These are phyloP conservation scores for Formica aserva DNA, from an alignment of 2,888 invertebrate genomes.

Conservation along the genomic window DNA sequence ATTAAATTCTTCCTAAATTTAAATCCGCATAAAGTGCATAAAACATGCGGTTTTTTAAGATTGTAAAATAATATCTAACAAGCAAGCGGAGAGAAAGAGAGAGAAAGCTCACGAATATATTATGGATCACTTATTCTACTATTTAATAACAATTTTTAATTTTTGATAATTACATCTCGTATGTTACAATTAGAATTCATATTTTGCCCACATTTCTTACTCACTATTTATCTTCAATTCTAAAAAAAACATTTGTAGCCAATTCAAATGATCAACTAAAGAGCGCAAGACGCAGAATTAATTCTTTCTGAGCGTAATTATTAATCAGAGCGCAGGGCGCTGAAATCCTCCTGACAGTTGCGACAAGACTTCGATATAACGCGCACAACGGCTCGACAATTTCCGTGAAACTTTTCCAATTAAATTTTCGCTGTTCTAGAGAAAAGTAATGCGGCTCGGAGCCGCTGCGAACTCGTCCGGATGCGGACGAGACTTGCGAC, in stretches of 20 bases:
- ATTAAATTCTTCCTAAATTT: not conserved
- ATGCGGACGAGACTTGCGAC: slow-evolving; percentile 53
- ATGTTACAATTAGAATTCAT: not conserved
- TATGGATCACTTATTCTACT: not conserved
- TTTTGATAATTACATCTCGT: not conserved
- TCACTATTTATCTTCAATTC: not conserved
- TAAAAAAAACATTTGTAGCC: not conserved
- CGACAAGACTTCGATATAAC: slow-evolving; percentile 50
- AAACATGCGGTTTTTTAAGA: not conserved
- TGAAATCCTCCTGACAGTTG: slow-evolving; percentile 42
- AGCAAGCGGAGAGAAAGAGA: not conserved
- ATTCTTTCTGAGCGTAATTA: slow-evolving; percentile 40
- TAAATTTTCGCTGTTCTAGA: slow-evolving; percentile 69
- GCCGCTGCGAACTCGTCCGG: slow-evolving; percentile 41
- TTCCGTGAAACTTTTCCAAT: slow-evolving; percentile 74
- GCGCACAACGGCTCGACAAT: slow-evolving; percentile 14
- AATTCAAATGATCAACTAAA: not conserved
- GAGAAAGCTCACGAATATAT: not conserved
- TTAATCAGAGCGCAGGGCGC: slow-evolving; percentile 18
- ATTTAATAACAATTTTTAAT: not conserved
- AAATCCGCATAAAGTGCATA: not conserved
- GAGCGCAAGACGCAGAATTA: slow-evolving; percentile 9
- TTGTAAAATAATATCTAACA: not conserved
- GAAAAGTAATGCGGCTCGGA: slow-evolving; percentile 50
- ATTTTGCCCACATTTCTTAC: not conserved